Evolutionary conservation across 2,888 invertebrate species (phyloP).

Genomic region (Cheilosia soror): DNA sequence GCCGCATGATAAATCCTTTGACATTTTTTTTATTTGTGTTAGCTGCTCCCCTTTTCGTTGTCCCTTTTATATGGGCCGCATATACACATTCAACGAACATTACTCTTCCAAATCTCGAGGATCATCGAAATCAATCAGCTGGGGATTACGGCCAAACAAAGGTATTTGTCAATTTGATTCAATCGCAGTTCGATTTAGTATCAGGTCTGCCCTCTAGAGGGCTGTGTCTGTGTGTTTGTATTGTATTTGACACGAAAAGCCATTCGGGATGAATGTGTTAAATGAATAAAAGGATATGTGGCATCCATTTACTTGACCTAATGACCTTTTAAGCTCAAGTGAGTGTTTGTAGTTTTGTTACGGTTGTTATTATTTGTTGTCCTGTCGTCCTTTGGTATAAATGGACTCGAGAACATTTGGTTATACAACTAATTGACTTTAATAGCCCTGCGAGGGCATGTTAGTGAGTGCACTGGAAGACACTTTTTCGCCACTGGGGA

Average conservation of each 20-base stretch:
- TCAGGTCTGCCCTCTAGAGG: not conserved
- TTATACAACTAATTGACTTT: not conserved
- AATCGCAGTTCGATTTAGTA: constrained; percentile 50
- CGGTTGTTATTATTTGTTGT: not conserved
- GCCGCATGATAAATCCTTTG: constrained; percentile 53
- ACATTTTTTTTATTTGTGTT: constrained; percentile 37
- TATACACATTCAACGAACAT: constrained; percentile 57
- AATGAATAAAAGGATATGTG: constrained; percentile 60
- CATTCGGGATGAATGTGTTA: constrained; percentile 57
- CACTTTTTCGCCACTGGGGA: no score
- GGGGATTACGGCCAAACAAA: constrained; percentile 67
- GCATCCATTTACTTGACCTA: constrained; percentile 58
- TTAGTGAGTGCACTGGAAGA: not conserved
- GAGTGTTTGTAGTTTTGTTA: constrained; percentile 2
- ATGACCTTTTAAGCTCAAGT: constrained; percentile 30
- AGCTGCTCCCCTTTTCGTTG: not conserved
- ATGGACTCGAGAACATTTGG: not conserved
- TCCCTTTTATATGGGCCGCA: constrained; percentile 3
- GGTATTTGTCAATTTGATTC: constrained; percentile 71
- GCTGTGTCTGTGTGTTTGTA: constrained; percentile 21
- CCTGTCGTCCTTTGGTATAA: not conserved
- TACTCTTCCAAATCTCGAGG: constrained; percentile 69
- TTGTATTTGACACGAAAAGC: constrained; percentile 60
- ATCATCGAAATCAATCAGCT: constrained; percentile 73
- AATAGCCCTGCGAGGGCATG: not conserved